Evolutionary conservation across 2,888 invertebrate genomes (phyloP).

Genomic region (Ernsta delagoae): DNA sequence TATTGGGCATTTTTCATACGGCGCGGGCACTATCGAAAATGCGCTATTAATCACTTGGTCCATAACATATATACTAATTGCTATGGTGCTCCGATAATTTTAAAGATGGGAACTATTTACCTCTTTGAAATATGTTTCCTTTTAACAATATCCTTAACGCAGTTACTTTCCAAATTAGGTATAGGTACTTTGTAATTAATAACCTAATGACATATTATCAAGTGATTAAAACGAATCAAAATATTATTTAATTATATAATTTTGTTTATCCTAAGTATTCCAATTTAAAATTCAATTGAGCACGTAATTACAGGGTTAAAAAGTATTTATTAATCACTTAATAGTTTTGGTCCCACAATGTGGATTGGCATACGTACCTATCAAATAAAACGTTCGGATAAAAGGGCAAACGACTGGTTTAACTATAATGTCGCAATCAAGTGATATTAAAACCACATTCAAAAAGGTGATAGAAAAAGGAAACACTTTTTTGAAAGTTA

Average conservation of each 20-base stretch:
- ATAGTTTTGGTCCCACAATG: not conserved
- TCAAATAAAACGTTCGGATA: not conserved
- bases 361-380: not conserved
- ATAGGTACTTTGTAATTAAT: not conserved
- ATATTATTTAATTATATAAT: not conserved
- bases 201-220: not conserved
- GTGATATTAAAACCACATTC: constrained; percentile 36
- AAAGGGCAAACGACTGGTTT: not conserved
- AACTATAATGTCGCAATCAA: not conserved
- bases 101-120: too few species aligned
- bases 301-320: not conserved
- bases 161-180: too few species aligned
- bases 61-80: too few species aligned
- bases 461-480: constrained; percentile 47
- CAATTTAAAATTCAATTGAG: not conserved
- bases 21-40: too few species aligned
- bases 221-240: not conserved
- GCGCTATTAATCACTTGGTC: too few species aligned
- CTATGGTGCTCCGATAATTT: too few species aligned
- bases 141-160: too few species aligned
- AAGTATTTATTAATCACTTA: not conserved
- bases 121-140: too few species aligned
- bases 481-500: constrained; percentile 43
- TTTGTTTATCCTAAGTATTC: not conserved
- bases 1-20: too few species aligned